phyloP scores from a whole-genome alignment of 2,888 invertebrate species.

The Cremastinae sp. region DNA sequence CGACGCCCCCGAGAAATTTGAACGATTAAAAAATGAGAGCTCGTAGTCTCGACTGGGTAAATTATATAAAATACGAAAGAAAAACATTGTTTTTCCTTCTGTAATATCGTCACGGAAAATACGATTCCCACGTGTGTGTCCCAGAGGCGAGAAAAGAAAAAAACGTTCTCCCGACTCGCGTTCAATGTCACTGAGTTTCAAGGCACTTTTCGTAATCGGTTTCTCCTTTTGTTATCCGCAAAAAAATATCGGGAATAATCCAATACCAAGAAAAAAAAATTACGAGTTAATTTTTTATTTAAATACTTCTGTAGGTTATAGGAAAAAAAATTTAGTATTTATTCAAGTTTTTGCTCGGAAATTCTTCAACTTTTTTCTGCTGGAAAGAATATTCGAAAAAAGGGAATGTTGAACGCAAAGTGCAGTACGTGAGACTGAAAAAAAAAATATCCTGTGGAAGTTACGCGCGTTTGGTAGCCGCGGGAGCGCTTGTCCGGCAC shows the following conservation, averaged over 20 bases:
- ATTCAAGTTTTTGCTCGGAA: no score
- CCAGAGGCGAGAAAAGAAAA: slow-evolving; percentile 40
- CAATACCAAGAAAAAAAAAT: no score
- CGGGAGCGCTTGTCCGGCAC: slow-evolving; percentile 54
- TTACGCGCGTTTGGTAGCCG: slow-evolving; percentile 21
- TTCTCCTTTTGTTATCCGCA: slow-evolving; percentile 1
- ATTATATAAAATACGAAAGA: slow-evolving; percentile 6
- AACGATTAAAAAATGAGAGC: neutral
- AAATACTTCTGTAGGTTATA: no score
- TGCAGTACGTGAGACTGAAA: slow-evolving; percentile 24
- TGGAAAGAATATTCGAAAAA: slow-evolving; percentile 19
- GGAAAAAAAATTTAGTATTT: no score
- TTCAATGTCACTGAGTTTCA: slow-evolving; percentile 46
- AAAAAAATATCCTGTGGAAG: slow-evolving; percentile 43
- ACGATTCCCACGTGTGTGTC: slow-evolving; percentile 51
- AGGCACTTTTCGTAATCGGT: slow-evolving; percentile 6
- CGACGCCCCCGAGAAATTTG: neutral
- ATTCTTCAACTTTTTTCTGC: neutral
- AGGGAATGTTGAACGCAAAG: slow-evolving; percentile 19
- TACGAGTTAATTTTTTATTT: no score
- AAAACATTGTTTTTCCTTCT: neutral
- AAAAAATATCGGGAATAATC: neutral
- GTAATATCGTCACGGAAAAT: slow-evolving; percentile 15
- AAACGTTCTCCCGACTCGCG: slow-evolving; percentile 24
- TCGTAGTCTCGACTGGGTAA: neutral